Conservation (phyloP, 1,140 invertebrate species). For the Meloidogyne hapla region DNA sequence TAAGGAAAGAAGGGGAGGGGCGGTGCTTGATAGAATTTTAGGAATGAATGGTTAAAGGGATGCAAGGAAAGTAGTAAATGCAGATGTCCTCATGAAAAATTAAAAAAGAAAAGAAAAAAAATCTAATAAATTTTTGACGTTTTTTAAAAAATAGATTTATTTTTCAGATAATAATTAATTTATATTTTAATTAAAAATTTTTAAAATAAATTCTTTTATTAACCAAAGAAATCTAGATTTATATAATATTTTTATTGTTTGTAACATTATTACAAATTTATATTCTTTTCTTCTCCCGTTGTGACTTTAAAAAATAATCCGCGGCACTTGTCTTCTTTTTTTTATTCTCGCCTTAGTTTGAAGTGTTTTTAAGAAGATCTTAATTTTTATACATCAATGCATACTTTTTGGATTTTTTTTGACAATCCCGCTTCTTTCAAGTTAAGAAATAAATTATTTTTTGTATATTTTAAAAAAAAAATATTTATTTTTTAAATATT, state of each 20-base stretch:
- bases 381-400: not conserved
- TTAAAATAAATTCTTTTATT: too few relatives aligned
- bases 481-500: not conserved
- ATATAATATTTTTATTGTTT: too few relatives aligned
- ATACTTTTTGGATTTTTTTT: not conserved
- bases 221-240: too few relatives aligned
- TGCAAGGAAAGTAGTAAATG: conserved; percentile 5
- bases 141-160: not conserved
- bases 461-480: not conserved
- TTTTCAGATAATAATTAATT: too few relatives aligned
- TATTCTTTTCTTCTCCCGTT: not conserved
- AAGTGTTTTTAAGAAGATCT: not conserved
- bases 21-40: not conserved
- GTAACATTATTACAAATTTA: too few relatives aligned
- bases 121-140: not conserved
- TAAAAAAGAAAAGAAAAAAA: not conserved
- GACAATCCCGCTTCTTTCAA: not conserved
- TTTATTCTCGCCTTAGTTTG: not conserved
- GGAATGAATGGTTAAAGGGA: not conserved
- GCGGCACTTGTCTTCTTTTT: not conserved
- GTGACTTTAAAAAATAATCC: not conserved
- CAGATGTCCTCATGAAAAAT: conserved; percentile 1
- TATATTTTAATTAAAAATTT: too few relatives aligned
- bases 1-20: not conserved
- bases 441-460: not conserved